Evolutionary conservation across 2,113 vertebrate genomes (phyloP).

Genomic region (Halichoerus grypus): DNA sequence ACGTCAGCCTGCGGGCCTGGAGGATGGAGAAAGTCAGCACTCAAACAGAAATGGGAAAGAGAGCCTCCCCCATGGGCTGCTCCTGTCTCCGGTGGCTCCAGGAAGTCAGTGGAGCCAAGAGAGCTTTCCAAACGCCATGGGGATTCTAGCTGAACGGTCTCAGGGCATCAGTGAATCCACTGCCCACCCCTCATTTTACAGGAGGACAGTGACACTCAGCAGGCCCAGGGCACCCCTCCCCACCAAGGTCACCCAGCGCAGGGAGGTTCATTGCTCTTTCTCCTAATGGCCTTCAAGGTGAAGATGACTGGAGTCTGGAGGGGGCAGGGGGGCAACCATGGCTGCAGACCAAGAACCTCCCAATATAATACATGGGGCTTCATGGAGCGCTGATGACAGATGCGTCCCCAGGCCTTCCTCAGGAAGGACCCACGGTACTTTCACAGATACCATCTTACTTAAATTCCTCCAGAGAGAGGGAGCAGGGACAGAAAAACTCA

Average conservation of each 20-base stretch:
- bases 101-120: not conserved
- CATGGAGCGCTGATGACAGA: not conserved
- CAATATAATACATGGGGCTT: not conserved
- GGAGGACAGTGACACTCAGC: not conserved
- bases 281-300: not conserved
- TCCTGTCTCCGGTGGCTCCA: not conserved
- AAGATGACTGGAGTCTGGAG: not conserved
- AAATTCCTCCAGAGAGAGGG: constrained; percentile 18
- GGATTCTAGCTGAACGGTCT: not conserved
- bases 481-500: not conserved
- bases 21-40: not conserved
- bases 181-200: not conserved
- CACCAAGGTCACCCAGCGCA: not conserved
- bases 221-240: not conserved
- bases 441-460: not conserved
- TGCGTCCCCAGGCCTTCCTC: not conserved
- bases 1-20: not conserved
- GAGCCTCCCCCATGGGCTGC: not conserved
- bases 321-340: fast-evolving
- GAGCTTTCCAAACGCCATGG: not conserved
- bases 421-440: not conserved
- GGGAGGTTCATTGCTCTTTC: not conserved
- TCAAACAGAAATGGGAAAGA: not conserved
- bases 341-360: not conserved
- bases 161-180: not conserved